Evolutionary conservation across 1,140 invertebrate species (phyloP).

Genomic region (Neodiprion virginianus): DNA sequence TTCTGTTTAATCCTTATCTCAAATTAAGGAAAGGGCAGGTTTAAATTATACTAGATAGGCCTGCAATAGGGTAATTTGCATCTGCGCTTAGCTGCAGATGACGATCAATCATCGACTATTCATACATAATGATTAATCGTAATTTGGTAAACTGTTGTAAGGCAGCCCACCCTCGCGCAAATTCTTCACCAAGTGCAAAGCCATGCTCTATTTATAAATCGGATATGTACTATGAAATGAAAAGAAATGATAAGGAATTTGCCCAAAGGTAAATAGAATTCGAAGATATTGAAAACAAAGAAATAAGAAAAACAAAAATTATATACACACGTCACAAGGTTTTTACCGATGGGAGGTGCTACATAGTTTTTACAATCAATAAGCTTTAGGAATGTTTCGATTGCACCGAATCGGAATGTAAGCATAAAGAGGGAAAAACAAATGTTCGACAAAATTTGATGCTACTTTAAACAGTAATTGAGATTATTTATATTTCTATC

Average conservation of each 20-base stretch:
- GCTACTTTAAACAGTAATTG: no score
- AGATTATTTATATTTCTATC: no score
- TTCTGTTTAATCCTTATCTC: no score
- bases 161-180: slow-evolving; percentile 61
- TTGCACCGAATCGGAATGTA: no score
- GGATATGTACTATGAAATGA: neutral
- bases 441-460: no score
- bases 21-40: no score
- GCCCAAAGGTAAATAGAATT: neutral
- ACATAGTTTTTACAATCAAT: no score
- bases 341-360: no score
- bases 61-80: neutral
- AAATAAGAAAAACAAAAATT: neutral
- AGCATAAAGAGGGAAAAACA: no score
- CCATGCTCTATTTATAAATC: slow-evolving; percentile 42
- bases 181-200: slow-evolving; percentile 52
- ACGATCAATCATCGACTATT: neutral
- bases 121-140: neutral
- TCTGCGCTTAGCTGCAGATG: neutral
- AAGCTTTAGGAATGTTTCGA: no score
- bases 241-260: slow-evolving; percentile 1
- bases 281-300: neutral
- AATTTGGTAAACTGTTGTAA: slow-evolving; percentile 22
- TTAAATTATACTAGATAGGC: neutral
- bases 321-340: neutral